Evolutionary conservation across 2,888 invertebrate genomes (phyloP).

Genomic region (Agriopis leucophaearia): DNA sequence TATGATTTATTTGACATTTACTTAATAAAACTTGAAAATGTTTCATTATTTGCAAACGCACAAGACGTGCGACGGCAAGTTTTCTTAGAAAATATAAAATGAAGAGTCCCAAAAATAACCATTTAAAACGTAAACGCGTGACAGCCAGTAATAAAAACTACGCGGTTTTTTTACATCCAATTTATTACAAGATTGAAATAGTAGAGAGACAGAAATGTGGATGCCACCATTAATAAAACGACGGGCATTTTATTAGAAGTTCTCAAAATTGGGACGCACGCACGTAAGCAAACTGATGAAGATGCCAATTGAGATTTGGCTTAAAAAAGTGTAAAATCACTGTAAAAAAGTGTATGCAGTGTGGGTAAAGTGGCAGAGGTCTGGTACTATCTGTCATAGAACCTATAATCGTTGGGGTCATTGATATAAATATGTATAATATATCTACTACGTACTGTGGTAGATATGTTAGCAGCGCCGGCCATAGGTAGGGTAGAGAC

Average conservation of each 20-base stretch:
- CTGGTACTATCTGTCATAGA: no score
- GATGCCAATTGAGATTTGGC: background rate
- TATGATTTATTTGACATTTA: no score
- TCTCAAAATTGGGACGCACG: constrained; percentile 25
- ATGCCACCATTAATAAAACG: constrained; percentile 29
- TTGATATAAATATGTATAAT: no score
- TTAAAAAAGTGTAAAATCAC: background rate
- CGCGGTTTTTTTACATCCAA: constrained; percentile 16
- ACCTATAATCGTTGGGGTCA: no score
- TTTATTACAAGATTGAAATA: constrained; percentile 19
- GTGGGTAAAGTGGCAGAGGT: background rate
- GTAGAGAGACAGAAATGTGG: constrained; percentile 12
- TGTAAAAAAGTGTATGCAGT: background rate
- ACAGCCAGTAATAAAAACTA: constrained; percentile 20
- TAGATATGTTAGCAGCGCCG: no score
- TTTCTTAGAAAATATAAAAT: no score
- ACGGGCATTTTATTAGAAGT: constrained; percentile 29
- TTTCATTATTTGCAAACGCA: no score
- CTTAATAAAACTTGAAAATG: no score
- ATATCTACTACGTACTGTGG: no score
- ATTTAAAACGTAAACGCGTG: constrained; percentile 11
- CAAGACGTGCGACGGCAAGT: no score
- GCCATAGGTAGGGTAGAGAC: no score
- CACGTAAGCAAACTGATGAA: background rate
- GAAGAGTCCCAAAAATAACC: constrained; percentile 2